Evolutionary conservation across 2,113 vertebrate species (phyloP).

Genomic region (Anguilla japonica): DNA sequence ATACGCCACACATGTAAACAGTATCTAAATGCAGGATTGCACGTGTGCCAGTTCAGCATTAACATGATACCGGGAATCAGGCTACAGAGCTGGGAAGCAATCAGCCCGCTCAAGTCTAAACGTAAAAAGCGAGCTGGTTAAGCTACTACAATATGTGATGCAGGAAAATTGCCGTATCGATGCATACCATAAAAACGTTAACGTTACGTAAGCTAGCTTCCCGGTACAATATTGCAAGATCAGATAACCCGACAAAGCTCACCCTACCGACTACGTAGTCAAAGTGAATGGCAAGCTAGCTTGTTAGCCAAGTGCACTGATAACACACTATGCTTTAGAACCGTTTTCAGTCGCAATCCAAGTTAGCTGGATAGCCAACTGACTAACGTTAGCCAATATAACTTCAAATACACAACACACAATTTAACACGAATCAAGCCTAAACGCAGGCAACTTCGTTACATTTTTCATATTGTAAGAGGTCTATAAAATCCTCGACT

Average conservation of each 20-base stretch:
- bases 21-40: no score
- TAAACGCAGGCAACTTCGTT: no score
- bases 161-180: background rate
- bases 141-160: background rate
- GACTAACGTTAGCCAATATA: no score
- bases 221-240: background rate
- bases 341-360: background rate
- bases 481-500: no score
- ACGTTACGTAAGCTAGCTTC: background rate
- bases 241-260: background rate
- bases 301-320: background rate
- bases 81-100: no score
- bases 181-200: background rate
- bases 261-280: background rate
- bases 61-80: no score
- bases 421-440: no score
- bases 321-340: background rate
- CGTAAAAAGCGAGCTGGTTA: background rate
- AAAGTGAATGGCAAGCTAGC: background rate
- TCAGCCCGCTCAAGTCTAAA: background rate
- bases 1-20: no score
- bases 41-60: no score
- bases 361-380: no score
- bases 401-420: no score
- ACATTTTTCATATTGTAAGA: no score